Percentiles rank a stretch among this genome's conserved stretches.
Conservation (phyloP, 30 jellyfish, hydroid and myxozoan species). For the Clytia hemisphaerica region DNA sequence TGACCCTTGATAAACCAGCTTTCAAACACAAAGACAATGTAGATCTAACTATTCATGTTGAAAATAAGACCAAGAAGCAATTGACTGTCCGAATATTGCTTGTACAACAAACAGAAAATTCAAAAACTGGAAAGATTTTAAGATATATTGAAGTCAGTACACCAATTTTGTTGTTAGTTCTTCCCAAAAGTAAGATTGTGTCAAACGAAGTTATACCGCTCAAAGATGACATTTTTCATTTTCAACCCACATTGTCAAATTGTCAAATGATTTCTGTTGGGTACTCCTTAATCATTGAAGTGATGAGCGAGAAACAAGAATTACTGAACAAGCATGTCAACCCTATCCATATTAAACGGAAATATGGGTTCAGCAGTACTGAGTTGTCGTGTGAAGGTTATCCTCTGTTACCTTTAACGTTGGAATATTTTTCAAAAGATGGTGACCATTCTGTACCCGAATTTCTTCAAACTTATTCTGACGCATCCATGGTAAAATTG, state of each 20-base stretch:
- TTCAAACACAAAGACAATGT: constrained; percentile 8
- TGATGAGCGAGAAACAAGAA: too few relatives aligned
- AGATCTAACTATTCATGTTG: neutral
- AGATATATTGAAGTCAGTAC: neutral
- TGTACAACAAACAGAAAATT: neutral
- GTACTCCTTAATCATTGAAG: neutral
- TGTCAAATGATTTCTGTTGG: neutral
- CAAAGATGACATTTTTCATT: neutral
- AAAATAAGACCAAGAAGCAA: constrained; percentile 3
- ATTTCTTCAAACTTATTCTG: neutral
- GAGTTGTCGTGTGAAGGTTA: constrained; percentile 12
- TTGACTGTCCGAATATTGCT: neutral
- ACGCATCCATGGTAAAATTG: neutral
- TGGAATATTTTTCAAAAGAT: neutral
- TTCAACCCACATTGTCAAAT: constrained; percentile 1
- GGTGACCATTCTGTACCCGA: neutral
- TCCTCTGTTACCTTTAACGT: constrained; percentile 5
- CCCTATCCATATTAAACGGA: constrained; percentile 1
- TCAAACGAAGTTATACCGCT: constrained; percentile 6
- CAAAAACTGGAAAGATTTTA: neutral
- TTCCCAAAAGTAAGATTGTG: constrained; percentile 4
- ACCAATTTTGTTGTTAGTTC: constrained; percentile 7
- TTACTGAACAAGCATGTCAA: neutral
- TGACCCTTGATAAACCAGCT: constrained; percentile 1
- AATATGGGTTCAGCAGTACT: neutral